Evolutionary conservation across 2,888 invertebrate species (phyloP), one percentile per base, ranked within the genome.

Genomic region (Cataglyphis altisquamis): DNA sequence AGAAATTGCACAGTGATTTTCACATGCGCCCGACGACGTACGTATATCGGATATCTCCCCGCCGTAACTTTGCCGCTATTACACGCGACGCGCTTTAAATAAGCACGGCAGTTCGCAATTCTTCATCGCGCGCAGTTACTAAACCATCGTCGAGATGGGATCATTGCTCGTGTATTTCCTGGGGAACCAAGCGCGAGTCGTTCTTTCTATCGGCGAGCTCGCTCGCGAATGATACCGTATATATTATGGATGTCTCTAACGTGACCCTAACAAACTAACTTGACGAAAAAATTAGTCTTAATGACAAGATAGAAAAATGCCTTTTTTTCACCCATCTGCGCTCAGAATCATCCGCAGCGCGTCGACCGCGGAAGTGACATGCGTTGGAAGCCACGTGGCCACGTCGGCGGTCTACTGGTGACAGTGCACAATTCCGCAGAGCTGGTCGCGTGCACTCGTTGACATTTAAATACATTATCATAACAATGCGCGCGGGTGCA

Each of bases 401-500:
- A 78, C 83, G 90, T 82, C 77, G 82, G 83, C 88, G 45, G 15
- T 36, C 45, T 48, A 67, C n/a, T 52, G 67, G 60, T 62, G 60
- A 5, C 64, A 29, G 36, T 15, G 36, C 45, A 41, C 67, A 32
- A 41, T 48, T 68, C 39, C 45, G 70, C 45, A 45, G 70, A 77
- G 48, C 62, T 55, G 67, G 72, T 70, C 82, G 84, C 72, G 85
- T 72, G 73, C 67, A 63, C 67, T 63, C 80, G 39, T 91, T 93
- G 93, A 93, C 92, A 93, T 93, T 94, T 93, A 92, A 93, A 93
- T 93, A 92, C 91, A 93, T 93, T 93, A 93, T 93, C 93, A 94
- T 94, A 93, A 93, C 92, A 94, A 94, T 94, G 93, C 91, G 85
- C 85, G 87, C 90, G 93, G 92, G 89, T 93, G 91, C 93, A 93